Base-by-base conservation (phyloP, 2,113 vertebrate species). In the Athene cunicularia region DNA sequence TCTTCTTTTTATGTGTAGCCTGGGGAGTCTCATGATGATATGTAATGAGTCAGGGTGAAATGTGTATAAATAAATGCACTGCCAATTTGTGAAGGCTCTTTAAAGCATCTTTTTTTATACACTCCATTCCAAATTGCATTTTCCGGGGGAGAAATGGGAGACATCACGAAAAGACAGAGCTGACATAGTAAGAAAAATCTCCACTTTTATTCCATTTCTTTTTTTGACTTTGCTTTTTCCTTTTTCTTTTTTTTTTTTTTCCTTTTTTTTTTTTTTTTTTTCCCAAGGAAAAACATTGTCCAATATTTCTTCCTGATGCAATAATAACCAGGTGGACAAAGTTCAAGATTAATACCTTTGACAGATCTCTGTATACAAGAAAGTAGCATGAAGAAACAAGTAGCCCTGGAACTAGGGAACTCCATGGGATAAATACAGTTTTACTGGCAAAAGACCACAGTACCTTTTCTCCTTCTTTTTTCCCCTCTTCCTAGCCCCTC, bases 21-120 rank as follows among this genome's bases (percentile, higher is more conserved):
- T 64, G 72, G 64, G 93, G 94, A 95, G 72, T 62, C 75, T 93
- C 79, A 86, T 86, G 94, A 93, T 80, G 84, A 88, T 95, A 74
- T 47, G 62, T 85, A 96, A 96, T 94, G 95, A 96, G 80, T 96
- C 91, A 96, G 95, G 72, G 66, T 96, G 86, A 91, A 94, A 96
- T 86, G 60, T 90, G 86, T 88, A 90, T 97, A 96, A 97, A 96
- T 96, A 97, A 96, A 95, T 80, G 73, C 79, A 79, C 70, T 96
- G 72, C 91, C 84, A 90, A 90, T 94, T 97, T 86, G 62, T 52
- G 94, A 86, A 85, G 80, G 33, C 49, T 92, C 93, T 76, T 95
- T 94, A 81, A 95, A 90, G 53, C 59, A 15, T 71, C 80, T 90
- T 88, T 82, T 82, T 85, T 64, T 39, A 80, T 72, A 43, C 18